Base-by-base conservation (phyloP, 1,140 invertebrate genomes). In the Orchesella cincta region DNA sequence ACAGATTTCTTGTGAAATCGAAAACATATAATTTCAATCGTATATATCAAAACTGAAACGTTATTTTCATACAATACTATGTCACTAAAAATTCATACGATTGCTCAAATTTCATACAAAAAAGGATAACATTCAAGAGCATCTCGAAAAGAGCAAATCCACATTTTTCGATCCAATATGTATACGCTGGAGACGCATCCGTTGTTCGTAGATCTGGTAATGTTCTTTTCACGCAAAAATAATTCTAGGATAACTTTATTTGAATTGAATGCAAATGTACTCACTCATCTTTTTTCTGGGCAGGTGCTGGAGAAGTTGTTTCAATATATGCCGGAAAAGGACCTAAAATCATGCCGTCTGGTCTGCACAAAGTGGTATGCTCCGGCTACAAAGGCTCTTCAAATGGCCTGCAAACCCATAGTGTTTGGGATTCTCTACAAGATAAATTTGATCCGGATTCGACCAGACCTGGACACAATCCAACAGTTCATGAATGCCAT, bases 381-480 rank as follows among this genome's bases (percentile, higher is more conserved):
- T 16, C 71, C 71, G 5, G 34, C 71, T 39, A 73, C 71, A 51
- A 73, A 39, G 46, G 71, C 71, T 3, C 14, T 73, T 5, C 33
- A 73, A 39, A 14, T 14, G 28, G 23, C 16, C 1, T 3, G 35
- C 23, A 8, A 36, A 1, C 71, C 71, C 16, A 73, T 73, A 34
- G 26, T 51, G 8, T 73, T 73, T 29, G 71, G 71, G 46, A 23
- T 26, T 1, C 71, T 73, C 5, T 73, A 46, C 36, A 73, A 73
- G 23, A 51, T 73, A 5, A 73, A 73, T 26, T 39, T 73, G n/a
- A 73, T 73, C 14, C 5, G 71, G 8, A 36, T 73, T 39, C 18
- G 39, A 18, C 71, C 71, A 5, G 71, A 73, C 71, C 36, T 73
- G n/a, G 71, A 73, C 2, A 73, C 71, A 29, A 73, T 73, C 18